These are phyloP conservation scores for Temnothorax rugatulus DNA, from an alignment of 2,888 invertebrate species.

Conservation along the genomic window DNA sequence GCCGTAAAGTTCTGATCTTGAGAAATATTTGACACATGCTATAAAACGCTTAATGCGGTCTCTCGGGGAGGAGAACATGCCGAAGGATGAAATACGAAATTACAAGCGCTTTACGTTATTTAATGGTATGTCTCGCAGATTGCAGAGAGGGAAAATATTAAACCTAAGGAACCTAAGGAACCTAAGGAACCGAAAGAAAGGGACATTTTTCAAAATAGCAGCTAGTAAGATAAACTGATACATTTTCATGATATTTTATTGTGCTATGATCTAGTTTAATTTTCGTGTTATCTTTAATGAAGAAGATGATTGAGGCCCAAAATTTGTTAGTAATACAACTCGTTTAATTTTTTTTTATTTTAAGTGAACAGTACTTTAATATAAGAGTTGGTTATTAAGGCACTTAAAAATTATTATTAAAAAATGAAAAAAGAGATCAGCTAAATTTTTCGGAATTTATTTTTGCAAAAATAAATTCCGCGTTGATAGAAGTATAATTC, in stretches of 20 bases:
- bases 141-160: conserved; percentile 52
- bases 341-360: not conserved
- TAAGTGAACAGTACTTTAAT: not conserved
- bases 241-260: not conserved
- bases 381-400: not conserved
- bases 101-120: conserved; percentile 61
- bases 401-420: not conserved
- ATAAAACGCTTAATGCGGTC: conserved; percentile 1
- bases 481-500: not conserved
- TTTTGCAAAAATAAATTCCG: not conserved
- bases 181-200: conserved; percentile 27
- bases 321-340: not conserved
- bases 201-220: conserved; percentile 22
- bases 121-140: conserved; percentile 55
- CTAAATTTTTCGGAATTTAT: not conserved
- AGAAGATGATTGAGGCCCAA: not conserved
- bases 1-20: conserved; percentile 26
- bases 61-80: not conserved
- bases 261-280: not conserved
- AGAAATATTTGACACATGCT: conserved; percentile 55
- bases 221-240: not conserved
- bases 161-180: not conserved
- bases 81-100: conserved; percentile 61
- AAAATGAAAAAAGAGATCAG: not conserved
- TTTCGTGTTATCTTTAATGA: not conserved